Evolutionary conservation across 2,113 vertebrate species (phyloP).

Genomic region (Capra hircus): DNA sequence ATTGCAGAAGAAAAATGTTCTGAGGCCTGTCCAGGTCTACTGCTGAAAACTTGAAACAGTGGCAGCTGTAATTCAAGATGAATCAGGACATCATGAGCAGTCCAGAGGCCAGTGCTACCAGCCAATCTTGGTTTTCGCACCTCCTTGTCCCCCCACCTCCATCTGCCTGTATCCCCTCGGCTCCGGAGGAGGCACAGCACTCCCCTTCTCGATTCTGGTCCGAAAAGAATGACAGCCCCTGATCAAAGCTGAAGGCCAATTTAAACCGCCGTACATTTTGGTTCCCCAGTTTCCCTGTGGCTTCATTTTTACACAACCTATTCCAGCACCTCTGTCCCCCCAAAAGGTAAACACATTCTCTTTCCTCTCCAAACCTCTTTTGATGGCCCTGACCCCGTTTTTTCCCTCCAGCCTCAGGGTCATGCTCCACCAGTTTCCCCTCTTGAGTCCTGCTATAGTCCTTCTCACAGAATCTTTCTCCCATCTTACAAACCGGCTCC

Average conservation of each 20-base stretch:
- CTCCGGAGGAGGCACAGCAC: neutral
- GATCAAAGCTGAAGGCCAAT: neutral
- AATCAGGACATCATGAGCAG: neutral
- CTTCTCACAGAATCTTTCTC: neutral
- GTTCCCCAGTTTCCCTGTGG: neutral
- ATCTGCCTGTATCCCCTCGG: too few species aligned
- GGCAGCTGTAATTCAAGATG: neutral
- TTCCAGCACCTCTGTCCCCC: neutral
- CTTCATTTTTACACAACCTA: neutral
- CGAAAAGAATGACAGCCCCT: neutral
- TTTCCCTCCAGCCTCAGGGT: neutral
- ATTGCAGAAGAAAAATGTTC: neutral
- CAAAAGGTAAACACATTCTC: neutral
- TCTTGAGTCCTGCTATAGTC: neutral
- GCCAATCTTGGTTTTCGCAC: neutral
- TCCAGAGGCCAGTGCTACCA: neutral
- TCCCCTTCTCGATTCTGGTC: neutral
- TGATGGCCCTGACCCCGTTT: neutral
- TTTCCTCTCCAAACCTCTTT: neutral
- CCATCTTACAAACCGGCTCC: neutral
- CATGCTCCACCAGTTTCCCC: neutral
- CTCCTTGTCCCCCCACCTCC: neutral
- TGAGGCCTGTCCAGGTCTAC: neutral
- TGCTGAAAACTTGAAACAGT: neutral
- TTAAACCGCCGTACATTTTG: neutral